Conservation (phyloP, 1,140 invertebrate genomes). For the Pachypsylla venusta region DNA sequence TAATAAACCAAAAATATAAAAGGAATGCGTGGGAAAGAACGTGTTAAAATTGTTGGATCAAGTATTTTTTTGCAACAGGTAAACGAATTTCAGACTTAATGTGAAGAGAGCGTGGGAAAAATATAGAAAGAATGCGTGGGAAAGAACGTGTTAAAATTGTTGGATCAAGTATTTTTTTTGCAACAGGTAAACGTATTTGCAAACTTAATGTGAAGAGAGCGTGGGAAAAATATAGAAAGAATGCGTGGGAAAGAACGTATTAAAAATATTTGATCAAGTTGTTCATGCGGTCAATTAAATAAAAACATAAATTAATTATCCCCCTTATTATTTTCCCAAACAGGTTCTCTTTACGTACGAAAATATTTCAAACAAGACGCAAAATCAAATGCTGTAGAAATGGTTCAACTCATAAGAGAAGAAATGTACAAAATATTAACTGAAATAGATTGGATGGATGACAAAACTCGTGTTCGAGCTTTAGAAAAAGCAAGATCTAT, state of each 20-base stretch:
- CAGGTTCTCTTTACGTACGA: conserved; percentile 48
- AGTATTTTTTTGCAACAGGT: no score
- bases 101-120: no score
- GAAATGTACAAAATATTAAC: conserved; percentile 36
- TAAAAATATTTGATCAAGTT: background rate
- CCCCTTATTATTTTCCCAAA: conserved; percentile 46
- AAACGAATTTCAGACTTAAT: no score
- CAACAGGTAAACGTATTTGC: no score
- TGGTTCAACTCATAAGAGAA: conserved; percentile 59
- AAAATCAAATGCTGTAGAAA: conserved; percentile 52
- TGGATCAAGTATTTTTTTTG: no score
- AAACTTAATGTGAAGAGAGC: no score
- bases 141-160: no score
- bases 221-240: no score
- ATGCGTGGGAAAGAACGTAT: background rate
- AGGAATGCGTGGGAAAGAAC: no score
- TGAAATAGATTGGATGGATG: conserved; percentile 73
- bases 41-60: no score
- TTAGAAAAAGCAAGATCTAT: conserved; percentile 53
- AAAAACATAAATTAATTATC: background rate
- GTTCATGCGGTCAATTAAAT: background rate
- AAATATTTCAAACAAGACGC: conserved; percentile 54
- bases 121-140: no score
- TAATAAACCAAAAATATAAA: no score
- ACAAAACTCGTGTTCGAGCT: conserved; percentile 47